Evolutionary conservation across 2,113 vertebrate genomes (phyloP).

Genomic region (Meles meles): DNA sequence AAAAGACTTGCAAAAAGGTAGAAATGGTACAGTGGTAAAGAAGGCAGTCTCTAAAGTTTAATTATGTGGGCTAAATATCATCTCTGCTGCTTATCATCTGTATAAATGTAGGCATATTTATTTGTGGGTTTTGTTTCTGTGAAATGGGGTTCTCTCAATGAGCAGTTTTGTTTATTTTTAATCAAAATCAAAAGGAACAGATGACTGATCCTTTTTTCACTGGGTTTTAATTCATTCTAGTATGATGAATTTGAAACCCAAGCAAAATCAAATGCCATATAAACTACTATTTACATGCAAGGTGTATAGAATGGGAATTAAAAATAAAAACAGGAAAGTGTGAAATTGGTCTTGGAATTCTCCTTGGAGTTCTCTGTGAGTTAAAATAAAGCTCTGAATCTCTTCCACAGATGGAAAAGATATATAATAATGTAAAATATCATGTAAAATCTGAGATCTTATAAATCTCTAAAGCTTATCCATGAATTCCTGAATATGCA

Average conservation of each 20-base stretch:
- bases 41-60: not conserved
- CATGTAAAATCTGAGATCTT: not conserved
- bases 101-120: not conserved
- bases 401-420: not conserved
- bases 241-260: not conserved
- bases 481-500: not conserved
- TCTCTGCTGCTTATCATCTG: not conserved
- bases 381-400: not conserved
- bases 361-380: not conserved
- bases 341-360: not conserved
- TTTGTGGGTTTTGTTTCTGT: not conserved
- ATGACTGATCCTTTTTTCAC: not conserved
- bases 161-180: not conserved
- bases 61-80: not conserved
- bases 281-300: not conserved
- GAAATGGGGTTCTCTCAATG: not conserved
- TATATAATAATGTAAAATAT: not conserved
- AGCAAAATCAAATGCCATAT: not conserved
- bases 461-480: not conserved
- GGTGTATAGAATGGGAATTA: not conserved
- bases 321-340: not conserved
- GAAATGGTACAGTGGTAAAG: not conserved
- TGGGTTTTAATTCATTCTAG: not conserved
- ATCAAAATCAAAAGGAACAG: not conserved
- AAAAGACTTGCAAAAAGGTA: not conserved